Conservation (phyloP, 2,888 invertebrate genomes). For the Melanostoma scalare region DNA sequence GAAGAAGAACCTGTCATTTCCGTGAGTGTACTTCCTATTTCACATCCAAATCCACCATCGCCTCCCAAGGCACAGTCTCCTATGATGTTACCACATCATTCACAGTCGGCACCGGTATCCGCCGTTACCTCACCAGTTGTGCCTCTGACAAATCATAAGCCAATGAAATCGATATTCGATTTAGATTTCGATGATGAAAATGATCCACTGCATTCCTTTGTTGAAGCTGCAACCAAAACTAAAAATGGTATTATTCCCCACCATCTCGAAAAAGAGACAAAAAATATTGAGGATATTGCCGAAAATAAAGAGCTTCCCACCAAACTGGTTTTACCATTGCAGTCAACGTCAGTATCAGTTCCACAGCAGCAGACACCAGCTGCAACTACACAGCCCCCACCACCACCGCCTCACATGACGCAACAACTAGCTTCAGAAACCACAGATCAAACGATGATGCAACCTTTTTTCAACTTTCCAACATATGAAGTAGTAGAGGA, state of each 20-base stretch:
- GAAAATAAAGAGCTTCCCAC: too few species aligned
- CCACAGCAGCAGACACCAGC: background rate
- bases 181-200: slow-evolving; percentile 81
- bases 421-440: slow-evolving; percentile 13
- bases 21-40: slow-evolving; percentile 36
- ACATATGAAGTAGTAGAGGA: slow-evolving; percentile 77
- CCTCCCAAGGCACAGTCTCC: slow-evolving; percentile 1
- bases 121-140: slow-evolving; percentile 56
- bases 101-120: slow-evolving; percentile 48
- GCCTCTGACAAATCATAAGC: slow-evolving; percentile 73
- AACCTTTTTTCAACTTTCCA: slow-evolving; percentile 56
- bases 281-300: too few species aligned
- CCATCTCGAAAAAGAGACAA: background rate
- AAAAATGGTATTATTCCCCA: slow-evolving; percentile 15
- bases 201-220: slow-evolving; percentile 78
- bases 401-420: background rate
- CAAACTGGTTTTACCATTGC: too few species aligned
- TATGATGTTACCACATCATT: background rate
- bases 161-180: slow-evolving; percentile 81
- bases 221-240: slow-evolving; percentile 74
- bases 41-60: slow-evolving; percentile 6
- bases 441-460: slow-evolving; percentile 25
- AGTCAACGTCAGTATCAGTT: too few species aligned
- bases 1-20: slow-evolving; percentile 56
- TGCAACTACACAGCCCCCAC: slow-evolving; percentile 8